Conservation (phyloP, 2,113 vertebrate species). For the Gymnogyps californianus region DNA sequence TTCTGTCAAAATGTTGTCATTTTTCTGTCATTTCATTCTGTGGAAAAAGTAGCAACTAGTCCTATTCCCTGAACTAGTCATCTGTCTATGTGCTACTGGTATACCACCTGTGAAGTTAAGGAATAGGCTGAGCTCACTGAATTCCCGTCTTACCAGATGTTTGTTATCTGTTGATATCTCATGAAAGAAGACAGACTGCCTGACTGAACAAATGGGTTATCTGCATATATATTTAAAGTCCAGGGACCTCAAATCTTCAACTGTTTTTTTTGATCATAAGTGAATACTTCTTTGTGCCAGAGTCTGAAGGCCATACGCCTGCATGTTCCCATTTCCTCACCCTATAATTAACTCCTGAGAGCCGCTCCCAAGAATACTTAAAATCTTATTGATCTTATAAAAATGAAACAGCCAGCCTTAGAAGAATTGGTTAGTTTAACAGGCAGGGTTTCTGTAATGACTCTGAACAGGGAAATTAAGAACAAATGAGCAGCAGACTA, state of each 20-base stretch:
- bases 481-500: not conserved
- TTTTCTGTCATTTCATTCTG: not conserved
- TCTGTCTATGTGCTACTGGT: not conserved
- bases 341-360: not conserved
- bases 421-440: not conserved
- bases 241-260: not conserved
- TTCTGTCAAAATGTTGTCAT: not conserved
- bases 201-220: not conserved
- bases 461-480: not conserved
- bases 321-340: not conserved
- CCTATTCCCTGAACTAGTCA: not conserved
- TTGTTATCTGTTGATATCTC: not conserved
- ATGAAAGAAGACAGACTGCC: not conserved
- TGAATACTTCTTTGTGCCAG: not conserved
- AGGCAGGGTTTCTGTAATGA: not conserved
- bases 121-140: not conserved
- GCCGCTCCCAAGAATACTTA: not conserved
- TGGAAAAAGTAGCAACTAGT: not conserved
- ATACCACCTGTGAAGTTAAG: not conserved
- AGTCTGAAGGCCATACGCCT: not conserved
- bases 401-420: not conserved
- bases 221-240: not conserved
- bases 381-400: not conserved
- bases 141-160: not conserved
- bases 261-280: not conserved